phyloP scores from a whole-genome alignment of 2,113 vertebrate species.

The Esox niger region DNA sequence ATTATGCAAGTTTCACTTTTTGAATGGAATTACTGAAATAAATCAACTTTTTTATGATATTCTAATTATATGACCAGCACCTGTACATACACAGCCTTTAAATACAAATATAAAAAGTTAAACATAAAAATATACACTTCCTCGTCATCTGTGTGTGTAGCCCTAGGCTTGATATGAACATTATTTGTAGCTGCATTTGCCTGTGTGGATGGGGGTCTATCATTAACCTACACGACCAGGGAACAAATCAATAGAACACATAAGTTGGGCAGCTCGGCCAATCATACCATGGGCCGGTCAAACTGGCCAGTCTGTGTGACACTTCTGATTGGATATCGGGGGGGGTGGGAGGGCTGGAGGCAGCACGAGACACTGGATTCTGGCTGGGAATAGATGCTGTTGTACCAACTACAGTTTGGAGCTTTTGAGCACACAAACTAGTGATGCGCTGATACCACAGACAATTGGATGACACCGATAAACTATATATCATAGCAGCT shows the following conservation, averaged over 20 bases:
- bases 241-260: conserved; percentile 56
- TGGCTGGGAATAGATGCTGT: neutral
- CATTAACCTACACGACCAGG: conserved; percentile 56
- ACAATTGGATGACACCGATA: neutral
- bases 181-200: conserved; percentile 57
- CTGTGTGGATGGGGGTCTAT: conserved; percentile 39
- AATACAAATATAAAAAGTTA: too few species aligned
- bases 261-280: conserved; percentile 32
- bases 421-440: neutral
- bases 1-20: too few species aligned
- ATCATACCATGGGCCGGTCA: too few species aligned
- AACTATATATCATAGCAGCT: neutral
- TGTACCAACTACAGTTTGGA: neutral
- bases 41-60: too few species aligned
- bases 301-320: neutral
- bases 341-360: too few species aligned
- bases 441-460: neutral
- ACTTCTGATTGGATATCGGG: neutral
- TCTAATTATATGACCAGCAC: too few species aligned
- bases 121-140: too few species aligned
- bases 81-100: too few species aligned
- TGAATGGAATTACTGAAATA: too few species aligned
- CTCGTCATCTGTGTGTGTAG: neutral
- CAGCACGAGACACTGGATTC: neutral
- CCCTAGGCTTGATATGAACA: conserved; percentile 36